Base-by-base conservation (phyloP, 2,888 invertebrate species). In the Glaucopsyche alexis region DNA sequence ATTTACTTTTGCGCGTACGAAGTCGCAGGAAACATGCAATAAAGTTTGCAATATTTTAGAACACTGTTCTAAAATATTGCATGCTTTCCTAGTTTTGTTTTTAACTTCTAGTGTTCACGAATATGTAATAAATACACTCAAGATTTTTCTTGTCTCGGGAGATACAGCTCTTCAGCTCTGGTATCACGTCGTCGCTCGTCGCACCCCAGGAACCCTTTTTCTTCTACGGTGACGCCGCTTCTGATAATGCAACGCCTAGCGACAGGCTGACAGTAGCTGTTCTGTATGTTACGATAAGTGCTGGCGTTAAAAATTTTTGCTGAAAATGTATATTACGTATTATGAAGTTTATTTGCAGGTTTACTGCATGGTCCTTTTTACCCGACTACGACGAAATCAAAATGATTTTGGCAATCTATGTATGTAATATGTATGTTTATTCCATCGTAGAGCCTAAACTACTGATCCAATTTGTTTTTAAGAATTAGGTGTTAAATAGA, bases 161-260 rank as follows among this genome's bases (percentile, higher is more conserved):
- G 29, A 29, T 13, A 38, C 60, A 60, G 29, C 29, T 60, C 60
- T 13, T 47, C 47, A 38, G 60, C 29, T 60, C 55, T 60, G 19
- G 55, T 60, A 60, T 60, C 60, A 60, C 60, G 55, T 19, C 19
- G 14, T 38, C 60, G 47, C 13, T 19, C 19, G 14, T 38, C 60
- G 47, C 13, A 60, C 29, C 29, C 60, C 60, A 60, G 60, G 60
- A 60, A 60, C 29, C 60, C 29, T 19, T 60, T 60, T 60, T 29
- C 60, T 60, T 60, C 29, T 11, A 29, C 60, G 19, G 60, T 60
- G 29, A 29, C 60, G 13, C 13, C 60, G 29, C 29, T 60, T 29
- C 60, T 29, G 60, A 60, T 60, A 19, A 11, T 29, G 5, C 5
- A 13, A 19, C 55, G 9, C 11, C 19, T 19, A 11, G 11, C 9